Evolutionary conservation across 2,113 vertebrate species (phyloP).

Genomic region (Macheiramphus alcinus): DNA sequence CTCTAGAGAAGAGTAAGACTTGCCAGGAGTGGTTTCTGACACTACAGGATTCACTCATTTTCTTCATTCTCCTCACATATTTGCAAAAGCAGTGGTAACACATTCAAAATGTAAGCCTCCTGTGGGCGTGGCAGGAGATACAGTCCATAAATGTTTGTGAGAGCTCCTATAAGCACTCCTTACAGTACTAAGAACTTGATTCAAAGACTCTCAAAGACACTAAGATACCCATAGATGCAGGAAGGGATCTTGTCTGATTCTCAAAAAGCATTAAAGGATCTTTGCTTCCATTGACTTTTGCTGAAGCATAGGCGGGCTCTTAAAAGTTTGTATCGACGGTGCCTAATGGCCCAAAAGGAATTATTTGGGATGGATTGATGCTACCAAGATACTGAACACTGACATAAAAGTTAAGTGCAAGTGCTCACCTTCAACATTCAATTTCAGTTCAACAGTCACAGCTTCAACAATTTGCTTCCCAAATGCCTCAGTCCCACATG

Average conservation of each 20-base stretch:
- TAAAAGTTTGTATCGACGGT: not conserved
- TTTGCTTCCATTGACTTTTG: not conserved
- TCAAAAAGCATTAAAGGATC: not conserved
- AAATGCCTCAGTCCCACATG: not conserved
- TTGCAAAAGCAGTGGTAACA: not conserved
- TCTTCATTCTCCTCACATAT: not conserved
- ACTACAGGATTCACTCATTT: not conserved
- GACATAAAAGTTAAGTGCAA: not conserved
- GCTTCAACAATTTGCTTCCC: not conserved
- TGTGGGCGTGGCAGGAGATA: not conserved
- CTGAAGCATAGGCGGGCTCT: not conserved
- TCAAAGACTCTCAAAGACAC: not conserved
- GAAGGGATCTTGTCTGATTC: not conserved
- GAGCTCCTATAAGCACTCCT: not conserved
- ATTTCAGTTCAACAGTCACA: not conserved
- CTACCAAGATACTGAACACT: not conserved
- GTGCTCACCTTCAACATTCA: not conserved
- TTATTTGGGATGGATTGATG: not conserved
- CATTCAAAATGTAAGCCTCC: not conserved
- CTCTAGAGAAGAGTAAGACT: not conserved
- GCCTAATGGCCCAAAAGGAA: not conserved
- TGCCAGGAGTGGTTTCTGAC: slow-evolving; percentile 27
- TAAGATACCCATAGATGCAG: not conserved
- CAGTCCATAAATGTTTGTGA: not conserved
- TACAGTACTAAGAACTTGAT: not conserved